Conservation (phyloP, 2,888 invertebrate species). For the Drosophila prolongata region DNA sequence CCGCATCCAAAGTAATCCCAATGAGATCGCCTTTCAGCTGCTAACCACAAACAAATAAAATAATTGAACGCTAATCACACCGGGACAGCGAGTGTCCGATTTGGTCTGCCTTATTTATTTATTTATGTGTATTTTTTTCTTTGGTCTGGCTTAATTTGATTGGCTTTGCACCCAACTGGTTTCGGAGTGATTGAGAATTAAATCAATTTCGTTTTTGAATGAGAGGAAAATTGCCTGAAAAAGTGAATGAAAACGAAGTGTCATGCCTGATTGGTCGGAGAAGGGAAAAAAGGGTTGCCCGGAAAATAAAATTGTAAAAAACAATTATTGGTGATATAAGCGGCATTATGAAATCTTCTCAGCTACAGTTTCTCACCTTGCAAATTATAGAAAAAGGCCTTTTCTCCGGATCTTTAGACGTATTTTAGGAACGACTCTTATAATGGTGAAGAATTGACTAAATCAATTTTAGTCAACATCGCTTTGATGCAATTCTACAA, state of each 20-base stretch:
- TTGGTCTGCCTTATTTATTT: constrained; percentile 13
- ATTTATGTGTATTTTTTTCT: constrained; percentile 13
- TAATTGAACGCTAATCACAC: constrained; percentile 74
- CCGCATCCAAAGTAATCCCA: constrained; percentile 38
- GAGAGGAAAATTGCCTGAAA: constrained; percentile 44
- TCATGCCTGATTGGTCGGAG: constrained; percentile 40
- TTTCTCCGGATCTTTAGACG: no score
- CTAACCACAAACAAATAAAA: constrained; percentile 63
- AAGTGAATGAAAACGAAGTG: constrained; percentile 36
- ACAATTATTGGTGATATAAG: constrained; percentile 30
- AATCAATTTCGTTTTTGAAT: constrained; percentile 49
- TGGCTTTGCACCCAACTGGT: constrained; percentile 25
- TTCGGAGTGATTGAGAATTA: constrained; percentile 38
- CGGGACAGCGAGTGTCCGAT: constrained; percentile 24
- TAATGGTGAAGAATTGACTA: neutral
- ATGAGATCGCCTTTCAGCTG: constrained; percentile 39
- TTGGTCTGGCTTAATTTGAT: constrained; percentile 35
- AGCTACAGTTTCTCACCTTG: neutral
- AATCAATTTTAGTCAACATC: no score
- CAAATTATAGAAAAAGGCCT: no score
- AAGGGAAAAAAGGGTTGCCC: constrained; percentile 9
- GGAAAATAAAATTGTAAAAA: constrained; percentile 4
- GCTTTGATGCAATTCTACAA: no score
- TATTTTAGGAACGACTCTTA: no score
- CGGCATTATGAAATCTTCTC: constrained; percentile 25